Base-by-base conservation (phyloP, 1,140 invertebrate genomes). In the Luehdorfia chinensis region DNA sequence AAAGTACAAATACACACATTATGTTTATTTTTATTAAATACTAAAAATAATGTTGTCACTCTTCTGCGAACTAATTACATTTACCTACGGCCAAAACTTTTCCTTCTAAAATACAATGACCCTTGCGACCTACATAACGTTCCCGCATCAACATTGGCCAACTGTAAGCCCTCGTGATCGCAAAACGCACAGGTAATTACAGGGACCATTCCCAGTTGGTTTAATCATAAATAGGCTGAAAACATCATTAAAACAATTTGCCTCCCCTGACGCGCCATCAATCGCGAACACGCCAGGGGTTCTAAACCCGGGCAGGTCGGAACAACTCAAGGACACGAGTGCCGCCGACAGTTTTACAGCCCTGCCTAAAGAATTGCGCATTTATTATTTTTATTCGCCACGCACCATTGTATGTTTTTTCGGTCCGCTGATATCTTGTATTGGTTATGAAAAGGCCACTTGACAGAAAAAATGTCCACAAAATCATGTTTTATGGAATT, bases 341-440 rank as follows among this genome's bases (percentile, higher is more conserved):
- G 76, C 60, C 55, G 58, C 66, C 69, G 76, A 80, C 76, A 77
- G 60, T 74, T 80, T 80, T 74, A 80, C 72, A 77, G 64, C 76
- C 63, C 67, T 66, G 65, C 59, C 57, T 75, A 79, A 79, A 76
- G 67, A 70, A 77, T 80, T 69, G 70, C 69, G 57, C 74, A 77
- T 80, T 80, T 77, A 74, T 80, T 80, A 80, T 80, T 77, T 80
- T 80, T 80, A 80, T 80, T 66, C 63, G 62, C 64, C 50, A 50
- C 62, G 55, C 59, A 19, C 57, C 62, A 64, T 74, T 74, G 46
- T 64, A 31, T 52, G 33, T 70, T 70, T 75, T 72, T 66, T 64
- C 63, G 67, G 52, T 59, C 54, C 48, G 54, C 47, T 63, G 62
- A 69, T 71, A 69, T 60, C 71, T 60, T 65, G 60, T 66, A 64